Evolutionary conservation across 2,888 invertebrate genomes (phyloP).

Genomic region (Drosophila rubida): DNA sequence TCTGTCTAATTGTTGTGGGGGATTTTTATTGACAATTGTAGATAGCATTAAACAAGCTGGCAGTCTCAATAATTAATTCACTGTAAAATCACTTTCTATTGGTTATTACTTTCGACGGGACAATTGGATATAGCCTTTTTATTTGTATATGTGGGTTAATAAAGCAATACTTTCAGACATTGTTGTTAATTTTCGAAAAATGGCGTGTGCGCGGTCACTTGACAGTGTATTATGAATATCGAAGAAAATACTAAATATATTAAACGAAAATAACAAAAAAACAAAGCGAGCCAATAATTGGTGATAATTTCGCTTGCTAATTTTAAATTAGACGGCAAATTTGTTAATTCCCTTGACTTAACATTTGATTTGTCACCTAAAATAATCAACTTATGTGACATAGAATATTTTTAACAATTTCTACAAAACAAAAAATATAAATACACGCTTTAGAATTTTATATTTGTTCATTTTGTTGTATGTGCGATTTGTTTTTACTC

Average conservation of each 20-base stretch:
- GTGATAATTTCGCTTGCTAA: slow-evolving; percentile 69
- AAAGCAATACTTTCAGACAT: not conserved
- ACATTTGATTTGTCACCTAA: slow-evolving; percentile 18
- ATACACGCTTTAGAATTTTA: not conserved
- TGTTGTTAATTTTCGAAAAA: slow-evolving; percentile 37
- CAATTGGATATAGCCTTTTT: not conserved
- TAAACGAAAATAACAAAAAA: slow-evolving; percentile 14
- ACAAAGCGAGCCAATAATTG: slow-evolving; percentile 34
- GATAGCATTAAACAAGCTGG: not conserved
- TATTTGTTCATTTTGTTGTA: not conserved
- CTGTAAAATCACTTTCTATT: slow-evolving; percentile 9
- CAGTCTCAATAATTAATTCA: not conserved
- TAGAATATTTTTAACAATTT: not conserved
- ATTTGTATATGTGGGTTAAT: slow-evolving; percentile 22
- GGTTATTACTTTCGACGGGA: not conserved
- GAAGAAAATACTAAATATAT: slow-evolving; percentile 16
- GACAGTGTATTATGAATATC: slow-evolving; percentile 34
- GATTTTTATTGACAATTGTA: slow-evolving; percentile 18
- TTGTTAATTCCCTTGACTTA: slow-evolving; percentile 38
- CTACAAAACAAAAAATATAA: not conserved
- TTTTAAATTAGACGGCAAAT: slow-evolving; percentile 54
- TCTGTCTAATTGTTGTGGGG: not conserved
- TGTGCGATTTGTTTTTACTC: not conserved
- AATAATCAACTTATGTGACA: slow-evolving; percentile 17
- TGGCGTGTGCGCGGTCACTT: slow-evolving; percentile 62